These are phyloP conservation scores for Prunella himalayana DNA, from an alignment of 2,113 vertebrate species.

Conservation along the genomic window DNA sequence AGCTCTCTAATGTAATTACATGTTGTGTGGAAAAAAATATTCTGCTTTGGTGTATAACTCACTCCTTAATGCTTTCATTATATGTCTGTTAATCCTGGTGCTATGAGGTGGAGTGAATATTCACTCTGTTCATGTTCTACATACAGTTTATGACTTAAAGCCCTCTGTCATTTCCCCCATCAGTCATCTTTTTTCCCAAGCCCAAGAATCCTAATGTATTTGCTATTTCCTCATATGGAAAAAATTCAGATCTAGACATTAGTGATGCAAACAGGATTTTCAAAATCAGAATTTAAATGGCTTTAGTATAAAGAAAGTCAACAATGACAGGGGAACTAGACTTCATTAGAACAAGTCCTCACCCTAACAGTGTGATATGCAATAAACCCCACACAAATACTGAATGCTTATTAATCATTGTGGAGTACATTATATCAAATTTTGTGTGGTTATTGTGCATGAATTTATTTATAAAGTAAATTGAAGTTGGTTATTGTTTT, in stretches of 20 bases:
- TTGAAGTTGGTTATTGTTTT: neutral
- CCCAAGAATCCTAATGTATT: neutral
- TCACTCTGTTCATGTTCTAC: neutral
- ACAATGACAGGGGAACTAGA: neutral
- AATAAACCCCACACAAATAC: neutral
- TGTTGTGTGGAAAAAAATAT: neutral
- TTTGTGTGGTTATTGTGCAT: neutral
- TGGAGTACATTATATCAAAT: neutral
- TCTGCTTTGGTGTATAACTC: neutral
- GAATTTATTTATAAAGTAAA: neutral
- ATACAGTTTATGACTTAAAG: neutral
- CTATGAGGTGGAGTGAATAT: neutral
- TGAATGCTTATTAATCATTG: neutral
- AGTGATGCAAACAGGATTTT: neutral
- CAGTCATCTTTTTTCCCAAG: neutral
- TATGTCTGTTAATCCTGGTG: neutral
- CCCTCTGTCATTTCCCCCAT: neutral
- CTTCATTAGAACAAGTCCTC: neutral
- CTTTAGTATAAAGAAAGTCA: neutral
- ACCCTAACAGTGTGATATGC: neutral
- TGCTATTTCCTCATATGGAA: conserved; percentile 27
- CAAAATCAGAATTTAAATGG: neutral
- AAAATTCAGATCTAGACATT: neutral
- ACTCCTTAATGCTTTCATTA: conserved; percentile 8
- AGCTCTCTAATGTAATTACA: neutral